Evolutionary conservation across 2,888 invertebrate genomes (phyloP), one percentile per base, ranked within the genome.

Genomic region (Cerastis rubricosa): DNA sequence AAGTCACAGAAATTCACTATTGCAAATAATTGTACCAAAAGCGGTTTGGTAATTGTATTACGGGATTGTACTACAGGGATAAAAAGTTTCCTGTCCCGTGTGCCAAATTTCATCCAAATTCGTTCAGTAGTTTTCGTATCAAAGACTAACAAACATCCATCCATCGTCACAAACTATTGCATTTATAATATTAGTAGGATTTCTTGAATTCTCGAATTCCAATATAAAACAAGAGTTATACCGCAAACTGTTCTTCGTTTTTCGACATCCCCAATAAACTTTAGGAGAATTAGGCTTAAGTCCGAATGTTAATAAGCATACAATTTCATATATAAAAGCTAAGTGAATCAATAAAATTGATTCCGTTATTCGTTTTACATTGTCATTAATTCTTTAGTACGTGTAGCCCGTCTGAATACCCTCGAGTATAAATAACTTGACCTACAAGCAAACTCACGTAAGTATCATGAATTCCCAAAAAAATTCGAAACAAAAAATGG

Each of bases 401-500:
- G 35, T 35, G 35, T 40, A 59, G 17, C 47, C 5, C 35, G 51
- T 45, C 19, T 14, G 14, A 63, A 63, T 9, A 40, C 45, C 11
- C 22, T 40, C 2, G 17, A 14, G 25, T 64, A 64, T 12, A 57
- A 17, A 57, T 57, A 80, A 65, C n/a, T 71, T 57, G n/a, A 11
- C 22, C 25, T 51, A 35, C 29, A 47, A 25, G n/a, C 3, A 71
- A 80, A 81, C 9, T 61, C 45, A 17, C 35, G 35, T 17, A 81
- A 64, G 22, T 14, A 35, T 22, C 22, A 22, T 6, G 14, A 80
- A 73, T 49, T 80, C n/a, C 6, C 29, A 65, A 73, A 78, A 74
- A 76, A 78, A 65, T 3, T 59, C 25, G 14, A 43, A 59, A 65
- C 74, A 67, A 74, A 76, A 74, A 68, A 67, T 75, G 12, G 22